Base-by-base conservation (phyloP, 2,888 invertebrate genomes). In the Eupithecia centaureata region DNA sequence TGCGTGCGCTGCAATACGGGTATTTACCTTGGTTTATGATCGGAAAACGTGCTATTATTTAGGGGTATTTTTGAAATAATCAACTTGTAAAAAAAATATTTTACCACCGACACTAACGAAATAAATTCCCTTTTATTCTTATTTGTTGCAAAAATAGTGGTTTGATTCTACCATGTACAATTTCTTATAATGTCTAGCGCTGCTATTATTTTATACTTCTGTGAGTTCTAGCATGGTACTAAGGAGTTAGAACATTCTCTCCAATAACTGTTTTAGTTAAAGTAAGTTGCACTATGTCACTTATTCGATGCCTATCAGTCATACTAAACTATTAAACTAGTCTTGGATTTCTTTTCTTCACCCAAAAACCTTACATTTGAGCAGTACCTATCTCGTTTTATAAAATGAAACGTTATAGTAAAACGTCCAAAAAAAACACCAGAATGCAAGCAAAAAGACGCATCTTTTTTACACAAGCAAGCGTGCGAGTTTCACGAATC, bases 1-100 rank as follows among this genome's bases (percentile, higher is more conserved):
- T 74, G 76, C 76, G 76, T 76, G 74, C 65, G 54, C 68, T 57
- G 69, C 47, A n/a, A n/a, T n/a, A n/a, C n/a, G n/a, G n/a, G n/a
- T n/a, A n/a, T n/a, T n/a, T n/a, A n/a, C n/a, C n/a, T n/a, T n/a
- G 18, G 61, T 63, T 72, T 65, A 74, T 76, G 76, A 73, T 74
- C 74, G 74, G 69, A 58, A 71, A 74, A 72, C 70, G 67, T 65
- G 52, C 68, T 61, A 65, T 68, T 71, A 74, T 75, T 69, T 74
- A 42, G 61, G 63, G 63, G 56, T 38, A 32, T 64, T 66, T 70
- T 69, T 70, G 63, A 52, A 63, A 70, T 70, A 70, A 66, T 63
- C 52, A 61, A 56, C 63, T 64, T 54, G 52, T 61, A 63, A 61
- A 28, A 52, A 52, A 58, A 61, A 42, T 18, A 22, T 66, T 67